Evolutionary conservation across 2,888 invertebrate genomes (phyloP).

Genomic region (Drosophila leonis): DNA sequence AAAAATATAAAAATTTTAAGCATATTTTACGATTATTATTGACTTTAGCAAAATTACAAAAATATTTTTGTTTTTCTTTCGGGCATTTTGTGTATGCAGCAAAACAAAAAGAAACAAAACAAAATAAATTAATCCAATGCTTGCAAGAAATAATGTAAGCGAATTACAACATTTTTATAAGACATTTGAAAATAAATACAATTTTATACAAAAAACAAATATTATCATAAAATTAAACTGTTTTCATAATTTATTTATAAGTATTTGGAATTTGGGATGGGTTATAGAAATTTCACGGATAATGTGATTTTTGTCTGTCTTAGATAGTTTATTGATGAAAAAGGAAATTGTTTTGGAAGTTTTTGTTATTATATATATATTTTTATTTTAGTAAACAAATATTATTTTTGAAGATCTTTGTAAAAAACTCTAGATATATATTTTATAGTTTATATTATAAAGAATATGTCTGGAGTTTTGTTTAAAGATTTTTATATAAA

Average conservation of each 20-base stretch:
- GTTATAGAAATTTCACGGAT: not conserved
- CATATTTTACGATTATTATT: slow-evolving; percentile 68
- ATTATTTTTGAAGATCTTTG: too few relatives aligned
- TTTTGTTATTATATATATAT: not conserved
- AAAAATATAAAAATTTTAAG: slow-evolving; percentile 17
- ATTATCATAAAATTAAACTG: not conserved
- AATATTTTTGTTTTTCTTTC: slow-evolving; percentile 39
- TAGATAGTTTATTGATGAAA: not conserved
- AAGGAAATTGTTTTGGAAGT: not conserved
- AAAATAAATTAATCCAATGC: slow-evolving; percentile 56
- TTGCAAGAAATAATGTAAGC: slow-evolving; percentile 58
- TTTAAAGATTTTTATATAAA: too few relatives aligned
- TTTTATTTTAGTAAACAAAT: not conserved
- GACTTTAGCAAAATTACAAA: slow-evolving; percentile 73
- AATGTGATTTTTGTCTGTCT: not conserved
- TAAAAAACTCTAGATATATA: too few relatives aligned
- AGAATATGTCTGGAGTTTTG: too few relatives aligned
- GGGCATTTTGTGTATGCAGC: slow-evolving; percentile 46
- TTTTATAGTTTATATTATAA: too few relatives aligned
- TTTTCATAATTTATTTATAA: slow-evolving; percentile 1
- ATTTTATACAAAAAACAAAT: slow-evolving; percentile 67
- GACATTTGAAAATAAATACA: slow-evolving; percentile 72
- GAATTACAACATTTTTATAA: slow-evolving; percentile 64
- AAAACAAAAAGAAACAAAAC: slow-evolving; percentile 22
- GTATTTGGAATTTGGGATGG: too few relatives aligned